Evolutionary conservation across 2,888 invertebrate species (phyloP).

Genomic region (Calameuta pallipes): DNA sequence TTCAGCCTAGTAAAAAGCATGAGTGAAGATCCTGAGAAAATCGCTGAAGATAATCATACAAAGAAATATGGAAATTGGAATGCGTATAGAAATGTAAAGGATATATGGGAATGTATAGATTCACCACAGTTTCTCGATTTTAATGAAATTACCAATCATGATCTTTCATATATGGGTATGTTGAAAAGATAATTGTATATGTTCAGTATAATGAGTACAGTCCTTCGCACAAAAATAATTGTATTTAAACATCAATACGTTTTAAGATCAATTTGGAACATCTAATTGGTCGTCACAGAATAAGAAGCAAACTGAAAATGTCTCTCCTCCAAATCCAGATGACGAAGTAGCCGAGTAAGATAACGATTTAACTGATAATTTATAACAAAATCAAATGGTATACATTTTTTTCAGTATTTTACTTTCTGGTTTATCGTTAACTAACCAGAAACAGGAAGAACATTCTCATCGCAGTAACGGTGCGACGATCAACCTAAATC

Average conservation of each 20-base stretch:
- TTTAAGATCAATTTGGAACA: not conserved
- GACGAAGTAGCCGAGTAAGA: not conserved
- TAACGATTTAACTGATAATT: not conserved
- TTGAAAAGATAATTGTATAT: not conserved
- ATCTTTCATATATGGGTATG: slow-evolving; percentile 33
- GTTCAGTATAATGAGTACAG: not conserved
- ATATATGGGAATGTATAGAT: slow-evolving; percentile 22
- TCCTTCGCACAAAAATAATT: not conserved
- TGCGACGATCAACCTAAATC: not conserved
- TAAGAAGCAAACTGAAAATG: not conserved
- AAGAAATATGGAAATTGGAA: not conserved
- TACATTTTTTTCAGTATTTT: not conserved
- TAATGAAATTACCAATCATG: slow-evolving; percentile 15
- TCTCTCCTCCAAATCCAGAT: slow-evolving; percentile 10
- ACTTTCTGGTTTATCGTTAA: not conserved
- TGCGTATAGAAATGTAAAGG: not conserved
- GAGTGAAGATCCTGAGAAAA: not conserved
- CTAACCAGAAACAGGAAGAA: not conserved
- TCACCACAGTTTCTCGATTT: slow-evolving; percentile 31
- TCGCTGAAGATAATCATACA: not conserved
- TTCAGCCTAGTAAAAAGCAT: not conserved
- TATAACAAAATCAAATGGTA: not conserved
- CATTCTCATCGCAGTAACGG: not conserved
- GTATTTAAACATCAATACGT: not conserved
- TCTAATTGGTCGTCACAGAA: not conserved